phyloP scores from a whole-genome alignment of 2,888 invertebrate genomes.

The Drosophila conformis region DNA sequence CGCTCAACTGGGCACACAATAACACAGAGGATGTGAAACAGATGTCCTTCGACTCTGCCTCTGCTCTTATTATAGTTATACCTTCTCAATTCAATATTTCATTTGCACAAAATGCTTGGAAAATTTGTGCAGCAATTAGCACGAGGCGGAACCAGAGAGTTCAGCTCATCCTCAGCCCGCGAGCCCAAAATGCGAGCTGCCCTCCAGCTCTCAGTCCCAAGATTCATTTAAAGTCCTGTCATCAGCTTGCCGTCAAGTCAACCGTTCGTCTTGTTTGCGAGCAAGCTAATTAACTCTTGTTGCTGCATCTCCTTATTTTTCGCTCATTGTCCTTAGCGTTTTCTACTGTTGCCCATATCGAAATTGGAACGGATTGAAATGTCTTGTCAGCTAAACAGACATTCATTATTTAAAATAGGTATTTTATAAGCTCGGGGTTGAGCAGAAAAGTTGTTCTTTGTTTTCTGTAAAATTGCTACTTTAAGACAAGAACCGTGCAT shows the following conservation, averaged over 20 bases:
- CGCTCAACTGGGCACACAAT: constrained; percentile 47
- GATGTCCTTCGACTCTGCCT: background rate
- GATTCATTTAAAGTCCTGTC: background rate
- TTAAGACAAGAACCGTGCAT: background rate
- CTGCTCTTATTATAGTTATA: background rate
- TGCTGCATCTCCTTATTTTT: background rate
- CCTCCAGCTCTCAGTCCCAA: background rate
- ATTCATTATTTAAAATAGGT: constrained; percentile 6
- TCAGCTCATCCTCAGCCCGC: background rate
- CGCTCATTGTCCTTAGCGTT: background rate
- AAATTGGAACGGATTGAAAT: background rate
- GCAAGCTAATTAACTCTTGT: constrained; percentile 1
- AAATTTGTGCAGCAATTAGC: constrained; percentile 24
- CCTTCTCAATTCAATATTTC: constrained; percentile 8
- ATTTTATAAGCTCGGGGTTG: background rate
- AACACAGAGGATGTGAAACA: constrained; percentile 4
- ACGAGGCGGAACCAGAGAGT: background rate
- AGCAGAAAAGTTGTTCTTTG: background rate
- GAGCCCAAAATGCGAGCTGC: background rate
- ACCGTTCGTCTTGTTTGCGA: background rate
- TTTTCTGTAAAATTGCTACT: background rate
- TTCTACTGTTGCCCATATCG: background rate
- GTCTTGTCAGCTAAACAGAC: background rate
- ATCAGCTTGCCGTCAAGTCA: background rate
- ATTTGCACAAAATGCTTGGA: constrained; percentile 14